Base-by-base conservation (phyloP, 2,113 vertebrate genomes). In the Eleginops maclovinus region DNA sequence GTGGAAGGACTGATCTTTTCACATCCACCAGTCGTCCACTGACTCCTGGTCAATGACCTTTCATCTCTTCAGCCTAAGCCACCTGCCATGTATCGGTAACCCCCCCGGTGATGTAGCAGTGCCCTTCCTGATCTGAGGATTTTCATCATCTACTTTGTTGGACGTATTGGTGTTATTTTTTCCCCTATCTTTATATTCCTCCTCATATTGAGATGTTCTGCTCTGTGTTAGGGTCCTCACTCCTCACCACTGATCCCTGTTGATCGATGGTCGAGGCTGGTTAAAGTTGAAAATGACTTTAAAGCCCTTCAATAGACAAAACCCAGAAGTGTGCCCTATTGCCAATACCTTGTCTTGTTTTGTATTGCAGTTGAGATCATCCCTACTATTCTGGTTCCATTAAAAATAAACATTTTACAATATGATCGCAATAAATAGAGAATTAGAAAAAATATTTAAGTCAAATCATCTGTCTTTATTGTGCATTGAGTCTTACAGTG, bases 381-480 rank as follows among this genome's bases (percentile, higher is more conserved):
- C 15, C 1, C 56, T 17, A n/a, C n/a, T n/a, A n/a, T 15, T 74
- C 51, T 75, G 79, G 5, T 56, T 60, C 7, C 19, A 16, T 54
- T 4, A 70, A 73, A 78, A 78, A 78, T 75, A 44, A 75, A 71
- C 51, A 12, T 76, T 21, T 82, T 59, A 62, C 73, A 70, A 72
- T 82, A 36, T 36, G 31, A 36, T 36, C 31, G 7, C 7, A 36
- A 36, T 36, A 36, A 36, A 36, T 36, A 36, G 31, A 36, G 31
- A 36, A 36, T 36, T 36, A 36, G 31, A 36, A 36, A 36, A 7
- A n/a, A n/a, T n/a, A n/a, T n/a, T n/a, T n/a, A n/a, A n/a, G n/a
- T n/a, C n/a, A n/a, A n/a, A n/a, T n/a, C n/a, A 36, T 5, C 31
- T 36, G 6, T 36, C 31, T 36, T 8, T 36, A 36, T 36, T 36